A percentile compares a stretch with the other conserved stretches of the same genome.
Conservation (phyloP, 1,140 invertebrate genomes). For the Lerema accius region DNA sequence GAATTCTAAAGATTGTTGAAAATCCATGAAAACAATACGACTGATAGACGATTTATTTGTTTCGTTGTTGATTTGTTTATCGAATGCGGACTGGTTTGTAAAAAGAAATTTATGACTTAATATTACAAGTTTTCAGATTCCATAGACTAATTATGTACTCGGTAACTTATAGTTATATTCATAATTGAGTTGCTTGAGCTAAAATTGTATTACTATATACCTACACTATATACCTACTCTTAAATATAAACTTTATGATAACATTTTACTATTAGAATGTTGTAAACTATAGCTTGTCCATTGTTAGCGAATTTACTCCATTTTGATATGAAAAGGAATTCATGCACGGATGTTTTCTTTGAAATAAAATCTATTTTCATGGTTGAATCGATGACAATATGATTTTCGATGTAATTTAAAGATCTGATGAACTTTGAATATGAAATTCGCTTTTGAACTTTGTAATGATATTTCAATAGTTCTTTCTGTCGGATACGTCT, state of each 20-base stretch:
- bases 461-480: constrained; percentile 28
- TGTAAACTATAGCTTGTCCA: constrained; percentile 28
- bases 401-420: constrained; percentile 63
- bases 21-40: constrained; percentile 9
- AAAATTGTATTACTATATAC: constrained; percentile 18
- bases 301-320: constrained; percentile 30
- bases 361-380: constrained; percentile 51
- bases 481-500: constrained; percentile 35
- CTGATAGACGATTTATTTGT: constrained; percentile 24
- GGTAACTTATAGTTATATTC: constrained; percentile 25
- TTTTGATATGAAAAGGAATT: constrained; percentile 45
- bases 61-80: constrained; percentile 7
- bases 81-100: constrained; percentile 13
- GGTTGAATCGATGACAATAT: constrained; percentile 71
- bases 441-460: constrained; percentile 37
- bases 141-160: constrained; percentile 18
- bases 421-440: constrained; percentile 49
- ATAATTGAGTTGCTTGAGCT: constrained; percentile 25
- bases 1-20: constrained; percentile 51
- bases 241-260: constrained; percentile 23
- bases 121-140: constrained; percentile 14
- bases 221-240: constrained; percentile 20
- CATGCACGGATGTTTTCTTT: constrained; percentile 56
- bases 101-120: constrained; percentile 11
- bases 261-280: constrained; percentile 27